These are phyloP conservation scores for Epizoanthus rinbou DNA, from an alignment of 92 coral and sea anemone genomes.

Conservation along the genomic window DNA sequence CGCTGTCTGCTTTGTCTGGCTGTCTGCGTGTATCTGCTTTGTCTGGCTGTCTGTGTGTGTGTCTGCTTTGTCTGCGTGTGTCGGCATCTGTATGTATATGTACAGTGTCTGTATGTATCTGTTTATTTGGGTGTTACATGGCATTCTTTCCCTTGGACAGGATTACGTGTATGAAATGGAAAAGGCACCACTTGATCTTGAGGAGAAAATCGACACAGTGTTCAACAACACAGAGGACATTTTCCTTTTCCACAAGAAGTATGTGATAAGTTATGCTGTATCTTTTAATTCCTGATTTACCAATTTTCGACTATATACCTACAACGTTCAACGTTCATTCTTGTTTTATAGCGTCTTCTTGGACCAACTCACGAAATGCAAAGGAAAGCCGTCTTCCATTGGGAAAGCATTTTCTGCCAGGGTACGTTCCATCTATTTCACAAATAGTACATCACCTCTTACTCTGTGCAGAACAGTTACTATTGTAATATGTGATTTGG, in stretches of 20 bases:
- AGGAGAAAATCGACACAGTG: conserved; percentile 80
- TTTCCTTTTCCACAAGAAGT: conserved; percentile 93
- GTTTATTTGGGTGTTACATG: no score
- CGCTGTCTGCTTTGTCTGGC: not conserved
- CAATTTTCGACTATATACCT: not conserved
- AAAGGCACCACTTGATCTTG: conserved; percentile 69
- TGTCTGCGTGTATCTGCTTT: not conserved
- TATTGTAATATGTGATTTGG: no score
- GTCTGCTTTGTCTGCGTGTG: not conserved
- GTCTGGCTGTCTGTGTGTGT: not conserved
- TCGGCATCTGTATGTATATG: no score
- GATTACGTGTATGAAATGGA: conserved; percentile 86
- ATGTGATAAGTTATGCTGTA: conserved; percentile 13
- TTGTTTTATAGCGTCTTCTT: conserved; percentile 67
- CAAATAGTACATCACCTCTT: not conserved
- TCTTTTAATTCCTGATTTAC: not conserved
- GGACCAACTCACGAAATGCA: conserved; percentile 73
- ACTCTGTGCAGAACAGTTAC: not conserved
- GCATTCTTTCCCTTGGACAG: conserved; percentile 40
- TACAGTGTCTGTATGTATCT: no score
- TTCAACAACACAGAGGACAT: conserved; percentile 89
- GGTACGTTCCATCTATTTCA: conserved; percentile 49
- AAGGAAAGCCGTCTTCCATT: conserved; percentile 71
- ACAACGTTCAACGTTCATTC: not conserved
- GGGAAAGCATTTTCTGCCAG: conserved; percentile 75